Evolutionary conservation across 2,113 vertebrate species (phyloP).

Genomic region (Caranx melampygus): DNA sequence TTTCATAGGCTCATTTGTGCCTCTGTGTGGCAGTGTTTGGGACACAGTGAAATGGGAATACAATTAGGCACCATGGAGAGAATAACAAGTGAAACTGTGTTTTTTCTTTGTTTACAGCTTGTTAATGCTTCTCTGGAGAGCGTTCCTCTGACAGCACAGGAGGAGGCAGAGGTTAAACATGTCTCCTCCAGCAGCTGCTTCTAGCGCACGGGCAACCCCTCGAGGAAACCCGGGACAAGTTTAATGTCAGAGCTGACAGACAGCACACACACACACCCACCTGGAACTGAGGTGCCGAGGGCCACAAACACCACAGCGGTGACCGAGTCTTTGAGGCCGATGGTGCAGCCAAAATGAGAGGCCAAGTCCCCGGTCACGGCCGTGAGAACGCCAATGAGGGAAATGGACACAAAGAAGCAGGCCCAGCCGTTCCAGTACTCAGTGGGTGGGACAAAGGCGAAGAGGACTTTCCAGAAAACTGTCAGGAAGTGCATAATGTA

Average conservation of each 20-base stretch:
- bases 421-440: constrained; percentile 91
- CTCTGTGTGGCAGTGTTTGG: constrained; percentile 27
- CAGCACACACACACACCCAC: constrained; percentile 71
- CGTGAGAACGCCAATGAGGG: constrained; percentile 86
- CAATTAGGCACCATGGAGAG: constrained; percentile 11
- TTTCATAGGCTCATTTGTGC: constrained; percentile 31
- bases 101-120: constrained; percentile 57
- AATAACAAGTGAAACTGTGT: constrained; percentile 34
- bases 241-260: background rate
- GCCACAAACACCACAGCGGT: constrained; percentile 90
- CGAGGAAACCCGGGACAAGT: constrained; percentile 4
- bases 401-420: constrained; percentile 88
- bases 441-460: constrained; percentile 89
- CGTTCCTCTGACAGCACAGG: constrained; percentile 50
- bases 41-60: constrained; percentile 34
- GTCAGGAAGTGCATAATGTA: constrained; percentile 92
- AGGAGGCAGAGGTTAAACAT: constrained; percentile 29
- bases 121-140: constrained; percentile 43
- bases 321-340: constrained; percentile 88
- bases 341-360: constrained; percentile 88
- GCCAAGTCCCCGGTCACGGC: constrained; percentile 88
- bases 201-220: constrained; percentile 17
- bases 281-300: constrained; percentile 88
- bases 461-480: constrained; percentile 91
- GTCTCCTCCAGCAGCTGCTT: constrained; percentile 42